These are phyloP conservation scores for Microtus richardsoni DNA, from an alignment of 2,113 vertebrate species.

Conservation along the genomic window DNA sequence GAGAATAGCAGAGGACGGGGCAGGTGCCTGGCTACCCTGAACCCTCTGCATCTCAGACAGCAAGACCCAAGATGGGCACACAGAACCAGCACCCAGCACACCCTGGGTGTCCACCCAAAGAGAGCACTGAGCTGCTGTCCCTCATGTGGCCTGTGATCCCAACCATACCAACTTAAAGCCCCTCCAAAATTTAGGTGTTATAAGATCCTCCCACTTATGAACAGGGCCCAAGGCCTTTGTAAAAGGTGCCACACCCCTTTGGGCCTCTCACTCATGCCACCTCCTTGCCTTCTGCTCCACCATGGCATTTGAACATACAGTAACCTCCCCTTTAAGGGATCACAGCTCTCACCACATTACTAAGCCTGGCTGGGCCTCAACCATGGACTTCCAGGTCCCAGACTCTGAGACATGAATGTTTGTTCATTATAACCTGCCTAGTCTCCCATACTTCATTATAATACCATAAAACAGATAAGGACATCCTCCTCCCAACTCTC, in stretches of 20 bases:
- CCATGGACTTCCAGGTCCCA: no score
- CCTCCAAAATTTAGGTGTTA: not conserved
- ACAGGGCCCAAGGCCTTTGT: not conserved
- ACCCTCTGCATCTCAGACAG: not conserved
- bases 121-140: fast-evolving
- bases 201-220: not conserved
- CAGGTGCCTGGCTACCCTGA: not conserved
- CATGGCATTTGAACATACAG: not conserved
- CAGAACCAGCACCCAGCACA: not conserved
- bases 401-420: not conserved
- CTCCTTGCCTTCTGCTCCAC: not conserved
- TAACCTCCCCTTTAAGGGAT: no score
- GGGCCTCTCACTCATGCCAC: not conserved
- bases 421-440: not conserved
- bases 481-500: not conserved
- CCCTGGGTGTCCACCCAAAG: fast-evolving
- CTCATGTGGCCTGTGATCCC: fast-evolving
- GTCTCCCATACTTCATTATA: not conserved
- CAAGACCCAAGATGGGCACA: not conserved
- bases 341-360: not conserved
- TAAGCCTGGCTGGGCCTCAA: not conserved
- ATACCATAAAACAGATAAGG: not conserved
- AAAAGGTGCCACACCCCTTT: not conserved
- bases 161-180: not conserved
- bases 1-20: no score